phyloP scores from a whole-genome alignment of 2,113 vertebrate genomes.

The Alouatta palliata region DNA sequence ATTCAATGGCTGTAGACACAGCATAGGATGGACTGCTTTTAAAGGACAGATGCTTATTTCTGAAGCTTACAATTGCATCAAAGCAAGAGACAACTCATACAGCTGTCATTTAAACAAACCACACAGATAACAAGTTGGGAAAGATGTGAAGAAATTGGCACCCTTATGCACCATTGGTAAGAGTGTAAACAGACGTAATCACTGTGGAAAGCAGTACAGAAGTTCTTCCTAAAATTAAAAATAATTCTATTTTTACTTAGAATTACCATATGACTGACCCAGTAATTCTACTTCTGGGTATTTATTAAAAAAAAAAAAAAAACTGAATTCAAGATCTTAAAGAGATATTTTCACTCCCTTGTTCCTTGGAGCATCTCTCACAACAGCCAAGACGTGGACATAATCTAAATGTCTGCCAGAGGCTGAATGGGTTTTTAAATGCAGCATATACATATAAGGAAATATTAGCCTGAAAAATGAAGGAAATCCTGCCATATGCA shows the following conservation, averaged over 20 bases:
- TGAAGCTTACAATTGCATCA: conserved; percentile 66
- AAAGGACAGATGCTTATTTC: conserved; percentile 68
- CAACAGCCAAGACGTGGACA: neutral
- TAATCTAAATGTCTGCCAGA: neutral
- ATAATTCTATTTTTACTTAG: neutral
- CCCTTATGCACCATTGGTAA: neutral
- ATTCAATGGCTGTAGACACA: conserved; percentile 32
- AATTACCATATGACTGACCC: neutral
- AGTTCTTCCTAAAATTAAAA: neutral
- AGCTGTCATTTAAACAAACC: conserved; percentile 70
- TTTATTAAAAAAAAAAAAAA: neutral
- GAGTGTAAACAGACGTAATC: neutral
- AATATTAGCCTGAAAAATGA: neutral
- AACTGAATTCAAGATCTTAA: neutral
- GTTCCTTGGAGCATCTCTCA: neutral
- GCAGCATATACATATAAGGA: neutral
- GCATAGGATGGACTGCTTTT: neutral
- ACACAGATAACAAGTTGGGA: conserved; percentile 36
- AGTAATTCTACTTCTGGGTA: neutral
- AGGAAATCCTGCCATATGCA: neutral
- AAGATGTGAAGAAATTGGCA: neutral
- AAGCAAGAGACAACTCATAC: conserved; percentile 65
- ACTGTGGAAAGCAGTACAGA: neutral
- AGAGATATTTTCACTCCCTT: neutral
- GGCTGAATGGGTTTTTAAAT: too few species aligned